phyloP scores from a whole-genome alignment of 2,113 vertebrate genomes.

The Gulo gulo region DNA sequence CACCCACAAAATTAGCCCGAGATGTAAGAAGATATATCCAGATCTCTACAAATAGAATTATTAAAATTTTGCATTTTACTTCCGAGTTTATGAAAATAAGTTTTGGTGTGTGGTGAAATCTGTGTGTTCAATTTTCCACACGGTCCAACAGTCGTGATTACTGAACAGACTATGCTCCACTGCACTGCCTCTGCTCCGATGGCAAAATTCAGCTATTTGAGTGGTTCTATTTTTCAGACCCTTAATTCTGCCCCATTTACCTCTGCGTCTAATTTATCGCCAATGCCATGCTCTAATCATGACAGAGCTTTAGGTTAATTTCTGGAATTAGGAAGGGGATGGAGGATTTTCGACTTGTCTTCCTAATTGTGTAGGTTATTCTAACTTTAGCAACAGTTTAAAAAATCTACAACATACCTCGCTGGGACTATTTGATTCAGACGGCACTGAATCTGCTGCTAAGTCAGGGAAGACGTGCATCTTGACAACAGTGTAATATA shows the following conservation, averaged over 20 bases:
- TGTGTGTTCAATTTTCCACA: neutral
- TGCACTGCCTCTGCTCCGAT: neutral
- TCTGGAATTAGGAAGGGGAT: neutral
- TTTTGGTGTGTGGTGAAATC: neutral
- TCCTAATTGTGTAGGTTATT: neutral
- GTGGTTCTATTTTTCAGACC: neutral
- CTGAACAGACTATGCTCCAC: neutral
- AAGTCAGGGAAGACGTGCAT: neutral
- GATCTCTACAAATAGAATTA: too few relatives aligned
- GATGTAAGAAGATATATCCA: too few relatives aligned
- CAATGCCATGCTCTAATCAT: neutral
- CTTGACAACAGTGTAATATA: neutral
- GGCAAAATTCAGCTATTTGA: neutral
- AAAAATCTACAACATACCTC: neutral
- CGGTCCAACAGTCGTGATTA: neutral
- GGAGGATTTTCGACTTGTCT: neutral
- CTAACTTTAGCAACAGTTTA: neutral
- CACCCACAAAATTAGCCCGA: too few relatives aligned
- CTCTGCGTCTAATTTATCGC: neutral
- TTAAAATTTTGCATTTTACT: neutral
- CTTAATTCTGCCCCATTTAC: neutral
- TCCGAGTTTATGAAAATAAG: neutral
- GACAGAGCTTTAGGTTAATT: neutral
- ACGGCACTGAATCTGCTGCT: neutral
- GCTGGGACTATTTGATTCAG: neutral